Conservation (phyloP, 2,888 invertebrate genomes). For the Polyploca ridens region DNA sequence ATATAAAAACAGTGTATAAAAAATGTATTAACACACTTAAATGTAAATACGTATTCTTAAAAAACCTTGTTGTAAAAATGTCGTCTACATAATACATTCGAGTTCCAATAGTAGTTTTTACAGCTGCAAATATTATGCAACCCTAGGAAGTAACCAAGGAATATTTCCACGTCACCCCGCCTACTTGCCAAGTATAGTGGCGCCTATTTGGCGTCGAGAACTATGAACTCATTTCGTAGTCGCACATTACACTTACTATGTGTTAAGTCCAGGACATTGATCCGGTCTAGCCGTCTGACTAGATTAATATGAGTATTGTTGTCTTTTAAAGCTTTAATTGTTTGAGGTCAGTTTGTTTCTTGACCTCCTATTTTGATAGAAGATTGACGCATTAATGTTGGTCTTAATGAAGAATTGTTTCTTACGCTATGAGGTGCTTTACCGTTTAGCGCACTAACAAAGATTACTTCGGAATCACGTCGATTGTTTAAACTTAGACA, state of each 20-base stretch:
- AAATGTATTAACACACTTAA: no score
- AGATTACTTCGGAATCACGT: no score
- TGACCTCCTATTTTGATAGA: not conserved
- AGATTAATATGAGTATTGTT: not conserved
- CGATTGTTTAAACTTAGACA: no score
- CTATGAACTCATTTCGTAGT: constrained; percentile 7
- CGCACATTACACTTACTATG: not conserved
- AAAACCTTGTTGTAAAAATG: not conserved
- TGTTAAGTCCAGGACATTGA: not conserved
- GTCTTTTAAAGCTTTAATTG: not conserved
- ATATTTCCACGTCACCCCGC: constrained; percentile 1
- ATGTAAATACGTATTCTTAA: not conserved
- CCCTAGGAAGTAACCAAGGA: not conserved
- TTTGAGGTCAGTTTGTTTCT: not conserved
- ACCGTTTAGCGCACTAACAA: no score
- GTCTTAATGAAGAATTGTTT: no score
- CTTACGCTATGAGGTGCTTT: no score
- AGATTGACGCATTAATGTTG: no score
- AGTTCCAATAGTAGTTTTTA: constrained; percentile 14
- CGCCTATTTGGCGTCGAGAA: constrained; percentile 22
- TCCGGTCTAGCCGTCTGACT: not conserved
- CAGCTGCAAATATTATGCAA: constrained; percentile 10
- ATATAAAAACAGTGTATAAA: no score
- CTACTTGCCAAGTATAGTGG: not conserved
- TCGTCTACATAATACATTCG: not conserved